phyloP scores from a whole-genome alignment of 1,140 invertebrate species.

The Nylanderia fulva region DNA sequence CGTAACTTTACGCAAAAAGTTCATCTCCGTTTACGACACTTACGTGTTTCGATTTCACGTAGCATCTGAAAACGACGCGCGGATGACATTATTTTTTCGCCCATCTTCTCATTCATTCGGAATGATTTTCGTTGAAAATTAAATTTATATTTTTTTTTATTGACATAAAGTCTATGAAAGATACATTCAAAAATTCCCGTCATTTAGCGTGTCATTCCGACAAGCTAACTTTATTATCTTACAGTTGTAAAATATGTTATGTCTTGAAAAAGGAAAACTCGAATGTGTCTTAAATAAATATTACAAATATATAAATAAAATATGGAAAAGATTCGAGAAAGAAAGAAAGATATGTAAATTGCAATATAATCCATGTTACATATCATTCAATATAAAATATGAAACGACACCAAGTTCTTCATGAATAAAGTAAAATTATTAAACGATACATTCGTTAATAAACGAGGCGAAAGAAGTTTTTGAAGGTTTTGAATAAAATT shows the following conservation, averaged over 20 bases:
- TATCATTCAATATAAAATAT: not conserved
- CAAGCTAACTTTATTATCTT: not conserved
- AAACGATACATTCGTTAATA: not conserved
- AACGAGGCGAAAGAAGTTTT: no score
- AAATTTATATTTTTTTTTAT: not conserved
- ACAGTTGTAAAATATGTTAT: not conserved
- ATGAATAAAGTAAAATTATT: slow-evolving; percentile 6
- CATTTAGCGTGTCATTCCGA: not conserved
- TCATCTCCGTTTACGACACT: slow-evolving; percentile 19
- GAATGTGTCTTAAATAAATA: not conserved
- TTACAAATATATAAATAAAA: not conserved
- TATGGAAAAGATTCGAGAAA: not conserved
- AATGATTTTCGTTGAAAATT: slow-evolving; percentile 45
- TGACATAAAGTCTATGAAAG: not conserved
- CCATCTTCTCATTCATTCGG: slow-evolving; percentile 54
- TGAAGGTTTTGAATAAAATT: not conserved
- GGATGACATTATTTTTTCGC: slow-evolving; percentile 30
- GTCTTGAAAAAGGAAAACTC: not conserved
- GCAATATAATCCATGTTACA: not conserved
- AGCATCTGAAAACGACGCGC: slow-evolving; percentile 54
- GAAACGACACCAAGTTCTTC: not conserved
- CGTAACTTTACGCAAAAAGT: not conserved
- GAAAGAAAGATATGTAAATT: not conserved
- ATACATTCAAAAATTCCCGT: not conserved
- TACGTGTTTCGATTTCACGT: slow-evolving; percentile 30